A percentile compares a stretch with the other conserved stretches of the same genome.
These are phyloP conservation scores for Macrostomum lignano DNA, from an alignment of 1,140 invertebrate genomes.

Conservation along the genomic window DNA sequence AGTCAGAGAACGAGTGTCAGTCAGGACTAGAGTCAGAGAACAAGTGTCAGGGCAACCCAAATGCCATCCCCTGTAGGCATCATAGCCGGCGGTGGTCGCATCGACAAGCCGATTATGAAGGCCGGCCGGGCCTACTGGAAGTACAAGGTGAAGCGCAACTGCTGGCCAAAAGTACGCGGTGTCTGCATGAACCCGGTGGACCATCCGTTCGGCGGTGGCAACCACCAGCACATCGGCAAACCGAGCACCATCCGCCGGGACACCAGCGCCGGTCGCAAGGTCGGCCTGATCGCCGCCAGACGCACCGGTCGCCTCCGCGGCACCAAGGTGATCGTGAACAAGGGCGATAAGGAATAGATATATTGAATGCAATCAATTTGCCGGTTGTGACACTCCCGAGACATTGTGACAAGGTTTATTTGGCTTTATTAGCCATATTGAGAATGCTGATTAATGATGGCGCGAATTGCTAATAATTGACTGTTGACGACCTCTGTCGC, in stretches of 20 bases:
- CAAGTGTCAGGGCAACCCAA: no score
- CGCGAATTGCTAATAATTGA: no score
- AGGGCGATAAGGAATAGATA: no score
- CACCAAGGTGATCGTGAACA: constrained; percentile 11
- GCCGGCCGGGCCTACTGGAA: constrained; percentile 96
- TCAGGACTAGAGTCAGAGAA: no score
- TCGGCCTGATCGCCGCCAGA: constrained; percentile 98
- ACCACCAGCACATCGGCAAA: constrained; percentile 99
- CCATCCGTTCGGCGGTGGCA: constrained; percentile 98
- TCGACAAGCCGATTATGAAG: constrained; percentile 95
- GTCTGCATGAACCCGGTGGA: constrained; percentile 58
- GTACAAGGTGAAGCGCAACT: constrained; percentile 97
- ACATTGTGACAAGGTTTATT: no score
- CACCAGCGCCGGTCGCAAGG: constrained; percentile 90
- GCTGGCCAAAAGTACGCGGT: constrained; percentile 63
- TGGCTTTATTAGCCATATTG: no score
- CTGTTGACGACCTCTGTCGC: no score
- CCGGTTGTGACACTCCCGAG: no score
- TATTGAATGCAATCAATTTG: no score
- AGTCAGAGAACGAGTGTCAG: no score
- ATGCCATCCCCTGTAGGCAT: no score
- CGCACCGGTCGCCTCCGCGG: constrained; percentile 95
- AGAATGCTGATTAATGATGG: no score
- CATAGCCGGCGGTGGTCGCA: constrained; percentile 91
- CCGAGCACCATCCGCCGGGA: constrained; percentile 92